phyloP scores from a whole-genome alignment of 2,113 vertebrate genomes.

The Choloepus hoffmanni region DNA sequence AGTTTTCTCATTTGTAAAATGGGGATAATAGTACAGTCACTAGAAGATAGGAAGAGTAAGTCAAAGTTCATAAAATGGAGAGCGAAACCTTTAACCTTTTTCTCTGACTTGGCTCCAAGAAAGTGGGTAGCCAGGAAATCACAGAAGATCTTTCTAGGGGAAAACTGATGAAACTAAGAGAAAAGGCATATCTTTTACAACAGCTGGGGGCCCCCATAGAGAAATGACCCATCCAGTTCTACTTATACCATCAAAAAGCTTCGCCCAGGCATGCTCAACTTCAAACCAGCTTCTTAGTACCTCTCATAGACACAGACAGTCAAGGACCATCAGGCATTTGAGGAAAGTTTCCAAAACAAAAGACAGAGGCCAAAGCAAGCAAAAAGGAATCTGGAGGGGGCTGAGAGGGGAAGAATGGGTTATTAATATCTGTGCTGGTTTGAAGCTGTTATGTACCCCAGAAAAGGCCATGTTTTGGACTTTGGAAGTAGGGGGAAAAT shows the following conservation, averaged over 20 bases:
- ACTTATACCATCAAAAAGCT: not conserved
- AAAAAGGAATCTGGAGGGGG: not conserved
- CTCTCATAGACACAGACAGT: not conserved
- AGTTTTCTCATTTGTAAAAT: constrained; percentile 26
- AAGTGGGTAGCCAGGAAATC: not conserved
- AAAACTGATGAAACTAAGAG: constrained; percentile 23
- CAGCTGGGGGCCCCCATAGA: not conserved
- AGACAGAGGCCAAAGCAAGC: not conserved
- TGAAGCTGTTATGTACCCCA: too few species aligned
- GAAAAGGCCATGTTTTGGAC: not conserved
- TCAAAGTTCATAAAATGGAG: not conserved
- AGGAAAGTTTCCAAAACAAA: not conserved
- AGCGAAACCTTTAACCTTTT: not conserved
- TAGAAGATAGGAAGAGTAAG: not conserved
- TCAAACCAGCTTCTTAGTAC: not conserved
- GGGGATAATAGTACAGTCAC: not conserved
- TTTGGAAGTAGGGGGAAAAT: not conserved
- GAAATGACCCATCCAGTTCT: not conserved
- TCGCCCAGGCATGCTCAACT: not conserved
- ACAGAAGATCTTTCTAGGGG: not conserved
- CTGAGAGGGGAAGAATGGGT: not conserved
- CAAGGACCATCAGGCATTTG: not conserved
- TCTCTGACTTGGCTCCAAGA: not conserved
- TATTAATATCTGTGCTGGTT: not conserved
- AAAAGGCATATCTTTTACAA: not conserved